phyloP scores from a whole-genome alignment of 1,140 invertebrate species.

The Caerostris extrusa region DNA sequence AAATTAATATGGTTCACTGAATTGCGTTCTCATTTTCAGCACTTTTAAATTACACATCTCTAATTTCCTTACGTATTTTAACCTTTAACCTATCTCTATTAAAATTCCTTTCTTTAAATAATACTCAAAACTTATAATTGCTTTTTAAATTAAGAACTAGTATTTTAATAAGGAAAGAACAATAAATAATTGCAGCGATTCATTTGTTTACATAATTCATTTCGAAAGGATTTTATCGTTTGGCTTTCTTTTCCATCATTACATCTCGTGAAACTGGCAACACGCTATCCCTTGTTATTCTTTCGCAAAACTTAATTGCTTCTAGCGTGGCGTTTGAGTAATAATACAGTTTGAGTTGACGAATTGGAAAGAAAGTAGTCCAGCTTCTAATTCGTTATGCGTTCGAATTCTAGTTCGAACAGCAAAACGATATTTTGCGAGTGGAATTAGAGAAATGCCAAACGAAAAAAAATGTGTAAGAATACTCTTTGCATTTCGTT shows the following conservation, averaged over 20 bases:
- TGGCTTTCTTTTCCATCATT: neutral
- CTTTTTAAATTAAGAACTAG: neutral
- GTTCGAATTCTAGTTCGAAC: neutral
- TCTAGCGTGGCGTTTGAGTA: neutral
- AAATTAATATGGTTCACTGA: no score
- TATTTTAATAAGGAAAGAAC: neutral
- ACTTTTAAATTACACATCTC: no score
- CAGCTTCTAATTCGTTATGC: neutral
- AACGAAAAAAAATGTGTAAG: neutral
- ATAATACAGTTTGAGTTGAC: neutral
- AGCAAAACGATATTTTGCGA: neutral
- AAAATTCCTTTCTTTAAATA: no score
- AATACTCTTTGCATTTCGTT: neutral
- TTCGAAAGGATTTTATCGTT: neutral
- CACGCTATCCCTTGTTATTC: neutral
- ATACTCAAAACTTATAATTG: neutral
- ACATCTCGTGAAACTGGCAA: neutral
- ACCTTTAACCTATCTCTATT: no score
- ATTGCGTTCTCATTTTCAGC: no score
- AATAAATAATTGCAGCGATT: neutral
- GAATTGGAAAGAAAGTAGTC: neutral
- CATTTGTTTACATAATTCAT: neutral
- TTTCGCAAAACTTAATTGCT: neutral
- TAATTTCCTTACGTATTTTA: no score
- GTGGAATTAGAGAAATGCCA: conserved; percentile 1